Evolutionary conservation across 2,113 vertebrate genomes (phyloP).

Genomic region (Motacilla tschutschensis): DNA sequence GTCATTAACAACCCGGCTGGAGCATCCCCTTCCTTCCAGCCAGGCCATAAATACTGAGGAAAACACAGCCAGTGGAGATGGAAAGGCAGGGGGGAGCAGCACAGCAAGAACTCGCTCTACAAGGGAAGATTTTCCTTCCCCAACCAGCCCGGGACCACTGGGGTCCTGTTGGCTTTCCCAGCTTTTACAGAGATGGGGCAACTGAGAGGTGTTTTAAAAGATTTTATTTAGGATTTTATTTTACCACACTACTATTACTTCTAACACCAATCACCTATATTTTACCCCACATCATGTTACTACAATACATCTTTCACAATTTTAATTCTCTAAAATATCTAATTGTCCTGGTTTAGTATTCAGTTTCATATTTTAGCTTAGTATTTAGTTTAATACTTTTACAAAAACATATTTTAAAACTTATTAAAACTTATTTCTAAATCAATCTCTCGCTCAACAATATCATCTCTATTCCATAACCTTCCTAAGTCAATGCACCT

Average conservation of each 20-base stretch:
- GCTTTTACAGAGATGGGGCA: not conserved
- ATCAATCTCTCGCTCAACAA: not conserved
- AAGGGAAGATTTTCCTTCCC: not conserved
- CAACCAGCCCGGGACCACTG: not conserved
- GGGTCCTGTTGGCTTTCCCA: not conserved
- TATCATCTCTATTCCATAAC: not conserved
- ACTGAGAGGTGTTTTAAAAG: not conserved
- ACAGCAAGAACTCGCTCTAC: fast-evolving
- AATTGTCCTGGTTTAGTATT: not conserved
- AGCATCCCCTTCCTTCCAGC: not conserved
- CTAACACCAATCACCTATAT: not conserved
- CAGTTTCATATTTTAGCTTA: not conserved
- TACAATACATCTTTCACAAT: not conserved
- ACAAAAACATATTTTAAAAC: not conserved
- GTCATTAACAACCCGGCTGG: slow-evolving; percentile 36
- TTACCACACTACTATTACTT: not conserved
- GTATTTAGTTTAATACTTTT: not conserved
- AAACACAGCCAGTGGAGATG: not conserved
- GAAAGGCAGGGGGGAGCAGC: not conserved
- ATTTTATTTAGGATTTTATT: not conserved
- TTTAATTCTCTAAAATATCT: not conserved
- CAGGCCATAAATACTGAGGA: slow-evolving; percentile 37
- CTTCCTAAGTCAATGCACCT: not conserved
- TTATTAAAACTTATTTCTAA: not conserved
- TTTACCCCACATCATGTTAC: not conserved